Percentiles rank a stretch among this genome's conserved stretches.
phyloP scores from a whole-genome alignment of 2,113 vertebrate species.

The Cyprinodon brontotheroides region DNA sequence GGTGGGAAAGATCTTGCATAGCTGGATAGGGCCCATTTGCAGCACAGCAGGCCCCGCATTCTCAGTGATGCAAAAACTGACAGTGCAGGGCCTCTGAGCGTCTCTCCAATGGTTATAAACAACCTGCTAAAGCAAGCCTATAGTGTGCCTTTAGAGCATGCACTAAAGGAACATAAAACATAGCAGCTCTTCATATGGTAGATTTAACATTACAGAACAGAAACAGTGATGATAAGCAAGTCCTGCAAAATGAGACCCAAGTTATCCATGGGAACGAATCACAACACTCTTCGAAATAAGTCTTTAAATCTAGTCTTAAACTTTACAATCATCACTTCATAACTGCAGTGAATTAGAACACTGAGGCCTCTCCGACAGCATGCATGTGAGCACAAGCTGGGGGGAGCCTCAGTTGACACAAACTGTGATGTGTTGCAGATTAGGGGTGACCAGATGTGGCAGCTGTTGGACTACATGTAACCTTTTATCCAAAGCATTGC shows the following conservation, averaged over 20 bases:
- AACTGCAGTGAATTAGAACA: slow-evolving; percentile 59
- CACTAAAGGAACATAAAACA: slow-evolving; percentile 53
- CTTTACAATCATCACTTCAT: slow-evolving; percentile 48
- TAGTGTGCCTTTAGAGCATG: slow-evolving; percentile 46
- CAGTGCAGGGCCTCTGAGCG: slow-evolving; percentile 58
- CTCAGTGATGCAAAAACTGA: slow-evolving; percentile 59
- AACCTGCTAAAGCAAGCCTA: slow-evolving; percentile 61
- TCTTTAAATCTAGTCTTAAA: slow-evolving; percentile 68
- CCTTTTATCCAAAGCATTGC: not conserved
- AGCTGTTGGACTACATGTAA: slow-evolving; percentile 28
- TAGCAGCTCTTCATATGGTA: slow-evolving; percentile 17
- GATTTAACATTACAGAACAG: slow-evolving; percentile 7
- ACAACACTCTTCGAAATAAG: slow-evolving; percentile 55
- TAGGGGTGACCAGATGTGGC: slow-evolving; percentile 29
- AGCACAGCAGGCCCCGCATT: slow-evolving; percentile 66
- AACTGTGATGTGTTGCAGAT: slow-evolving; percentile 1
- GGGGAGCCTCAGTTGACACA: slow-evolving; percentile 25
- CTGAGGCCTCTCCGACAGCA: slow-evolving; percentile 56
- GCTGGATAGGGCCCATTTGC: slow-evolving; percentile 66
- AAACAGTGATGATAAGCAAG: slow-evolving; percentile 76
- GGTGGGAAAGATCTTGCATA: slow-evolving; percentile 23
- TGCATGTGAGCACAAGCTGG: slow-evolving; percentile 43
- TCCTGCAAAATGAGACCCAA: slow-evolving; percentile 48
- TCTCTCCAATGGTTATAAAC: slow-evolving; percentile 70
- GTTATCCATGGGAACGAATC: slow-evolving; percentile 76